Evolutionary conservation across 2,113 vertebrate species (phyloP), one percentile per base, ranked within the genome.

Genomic region (Nycticebus coucang): DNA sequence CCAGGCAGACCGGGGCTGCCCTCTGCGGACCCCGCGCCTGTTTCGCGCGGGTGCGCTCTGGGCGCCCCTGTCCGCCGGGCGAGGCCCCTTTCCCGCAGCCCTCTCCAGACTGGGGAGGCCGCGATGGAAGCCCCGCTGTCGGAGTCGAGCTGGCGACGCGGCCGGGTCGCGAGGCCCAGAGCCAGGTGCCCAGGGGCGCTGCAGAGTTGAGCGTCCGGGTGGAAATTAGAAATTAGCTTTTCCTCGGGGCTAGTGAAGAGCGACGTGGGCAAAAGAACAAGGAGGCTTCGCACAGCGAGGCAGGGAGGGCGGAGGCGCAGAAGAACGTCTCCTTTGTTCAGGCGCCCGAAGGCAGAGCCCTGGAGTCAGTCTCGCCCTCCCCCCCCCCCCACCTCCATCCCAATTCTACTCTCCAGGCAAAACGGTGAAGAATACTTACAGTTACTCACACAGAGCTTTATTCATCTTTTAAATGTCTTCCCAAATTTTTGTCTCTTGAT

Each of bases 181-280:
- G 37, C n/a, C 37, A 4, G 10, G 4, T 2, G 69, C 64, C 13
- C 45, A 22, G 60, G 45, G 45, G 45, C 45, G 45, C 45, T 8
- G 45, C 59, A 0, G 17, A 3, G n/a, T 11, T 2, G 37, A 37
- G 80, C 8, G 7, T 69, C 75, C n/a, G 66, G 77, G 75, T 26
- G 1, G 0, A 37, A 37, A 33, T 0, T 1, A 26, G 0, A 37
- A 37, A 33, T 0, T 1, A 33, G 21, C 11, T 57, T 79, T n/a
- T 10, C 19, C 41, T 45, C 55, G 2, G 3, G 28, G 85, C 9
- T 22, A 17, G 45, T 22, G 69, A 15, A 3, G 75, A 69, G 64
- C 26, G 80, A 45, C 26, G 17, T 50, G 37, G 57, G 21, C 69
- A 18, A 7, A 33, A 35, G 66, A 62, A 10, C 0, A 33, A 21